These are phyloP conservation scores for Masticophis lateralis DNA, from an alignment of 2,797 vertebrate species.

Conservation along the genomic window DNA sequence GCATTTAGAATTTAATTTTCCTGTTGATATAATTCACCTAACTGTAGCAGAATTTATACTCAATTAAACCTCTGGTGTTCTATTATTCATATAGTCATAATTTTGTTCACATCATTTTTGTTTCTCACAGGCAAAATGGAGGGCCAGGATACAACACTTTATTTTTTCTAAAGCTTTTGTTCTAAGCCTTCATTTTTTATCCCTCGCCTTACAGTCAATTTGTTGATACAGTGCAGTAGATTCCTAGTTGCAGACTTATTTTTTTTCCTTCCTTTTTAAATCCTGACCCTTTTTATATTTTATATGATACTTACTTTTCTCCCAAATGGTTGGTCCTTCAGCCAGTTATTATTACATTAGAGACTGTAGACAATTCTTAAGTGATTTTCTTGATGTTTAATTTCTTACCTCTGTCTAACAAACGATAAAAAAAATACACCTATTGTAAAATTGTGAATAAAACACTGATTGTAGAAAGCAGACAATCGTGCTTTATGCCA, in stretches of 20 bases:
- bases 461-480: constrained; percentile 62
- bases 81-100: neutral
- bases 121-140: neutral
- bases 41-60: neutral
- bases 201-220: neutral
- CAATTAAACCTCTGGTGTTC: neutral
- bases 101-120: neutral
- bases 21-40: neutral
- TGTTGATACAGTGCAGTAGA: constrained; percentile 7
- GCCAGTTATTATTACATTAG: constrained; percentile 11
- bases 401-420: constrained; percentile 62
- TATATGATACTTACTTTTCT: constrained; percentile 23
- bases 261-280: neutral
- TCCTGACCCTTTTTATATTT: constrained; percentile 39
- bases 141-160: neutral
- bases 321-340: neutral
- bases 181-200: constrained; percentile 14
- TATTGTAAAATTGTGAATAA: constrained; percentile 70
- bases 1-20: neutral
- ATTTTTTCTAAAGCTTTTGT: neutral
- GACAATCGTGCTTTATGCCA: constrained; percentile 58
- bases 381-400: constrained; percentile 54
- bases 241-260: constrained; percentile 39
- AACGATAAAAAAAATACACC: constrained; percentile 65
- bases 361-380: constrained; percentile 44